Percentiles rank a stretch among this genome's conserved stretches.
Evolutionary conservation across 1,140 invertebrate species (phyloP).

Genomic region (Megalonaias nervosa): DNA sequence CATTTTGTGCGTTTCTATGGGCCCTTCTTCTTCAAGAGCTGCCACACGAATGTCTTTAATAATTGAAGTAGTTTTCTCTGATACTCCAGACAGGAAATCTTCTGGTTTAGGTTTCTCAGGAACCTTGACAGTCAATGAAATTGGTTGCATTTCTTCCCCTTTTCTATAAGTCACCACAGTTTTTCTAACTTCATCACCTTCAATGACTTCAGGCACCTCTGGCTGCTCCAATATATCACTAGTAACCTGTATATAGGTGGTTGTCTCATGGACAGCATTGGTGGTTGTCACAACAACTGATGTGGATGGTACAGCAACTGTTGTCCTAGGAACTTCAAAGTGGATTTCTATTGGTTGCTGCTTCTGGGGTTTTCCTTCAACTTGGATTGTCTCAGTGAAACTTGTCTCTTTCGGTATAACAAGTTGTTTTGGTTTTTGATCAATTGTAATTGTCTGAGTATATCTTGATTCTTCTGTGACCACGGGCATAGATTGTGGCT

Average conservation of each 20-base stretch:
- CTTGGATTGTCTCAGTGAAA: conserved; percentile 34
- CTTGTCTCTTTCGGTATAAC: conserved; percentile 20
- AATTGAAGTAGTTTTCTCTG: conserved; percentile 50
- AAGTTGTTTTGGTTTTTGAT: conserved; percentile 4
- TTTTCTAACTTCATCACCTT: conserved; percentile 53
- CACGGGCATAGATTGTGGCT: no score
- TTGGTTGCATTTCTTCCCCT: conserved; percentile 48
- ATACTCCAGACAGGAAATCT: conserved; percentile 47
- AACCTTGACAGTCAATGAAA: conserved; percentile 52
- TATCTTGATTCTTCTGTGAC: no score
- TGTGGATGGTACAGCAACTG: background rate
- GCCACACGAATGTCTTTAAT: background rate
- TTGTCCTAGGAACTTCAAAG: conserved; percentile 43
- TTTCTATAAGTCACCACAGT: conserved; percentile 40
- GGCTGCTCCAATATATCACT: conserved; percentile 43
- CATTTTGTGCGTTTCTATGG: conserved; percentile 52
- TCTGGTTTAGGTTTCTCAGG: conserved; percentile 42
- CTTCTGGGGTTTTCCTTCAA: conserved; percentile 16
- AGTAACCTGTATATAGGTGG: conserved; percentile 53
- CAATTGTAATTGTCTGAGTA: no score
- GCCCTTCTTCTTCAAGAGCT: conserved; percentile 5
- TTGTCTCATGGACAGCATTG: conserved; percentile 45
- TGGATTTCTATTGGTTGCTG: conserved; percentile 52
- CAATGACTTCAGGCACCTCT: conserved; percentile 47
- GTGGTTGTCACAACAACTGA: no score